phyloP scores from a whole-genome alignment of 1,140 invertebrate genomes.

The Neodiprion pinetum region DNA sequence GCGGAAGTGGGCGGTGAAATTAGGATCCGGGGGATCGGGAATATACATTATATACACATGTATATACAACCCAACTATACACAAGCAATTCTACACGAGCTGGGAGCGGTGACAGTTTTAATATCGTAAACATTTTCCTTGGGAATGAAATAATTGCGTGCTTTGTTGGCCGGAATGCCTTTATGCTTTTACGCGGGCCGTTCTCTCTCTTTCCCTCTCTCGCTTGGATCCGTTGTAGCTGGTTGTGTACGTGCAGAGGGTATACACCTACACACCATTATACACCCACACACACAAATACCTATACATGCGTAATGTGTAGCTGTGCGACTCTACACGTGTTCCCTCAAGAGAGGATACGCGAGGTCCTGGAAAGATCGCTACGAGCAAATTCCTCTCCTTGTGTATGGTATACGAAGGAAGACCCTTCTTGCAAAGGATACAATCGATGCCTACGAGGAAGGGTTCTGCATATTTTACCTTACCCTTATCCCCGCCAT shows the following conservation, averaged over 20 bases:
- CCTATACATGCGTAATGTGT: neutral
- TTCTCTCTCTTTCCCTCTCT: no score
- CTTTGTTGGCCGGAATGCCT: neutral
- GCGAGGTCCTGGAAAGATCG: neutral
- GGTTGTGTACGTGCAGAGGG: no score
- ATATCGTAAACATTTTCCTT: constrained; percentile 2
- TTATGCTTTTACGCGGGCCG: neutral
- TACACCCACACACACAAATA: neutral
- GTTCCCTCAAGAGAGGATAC: neutral
- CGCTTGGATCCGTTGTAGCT: no score
- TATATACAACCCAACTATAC: no score
- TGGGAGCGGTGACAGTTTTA: neutral
- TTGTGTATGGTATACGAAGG: neutral
- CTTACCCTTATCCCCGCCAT: neutral
- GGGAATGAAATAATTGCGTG: neutral
- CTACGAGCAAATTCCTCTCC: neutral
- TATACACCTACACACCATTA: no score
- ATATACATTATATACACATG: no score
- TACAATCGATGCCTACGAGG: neutral
- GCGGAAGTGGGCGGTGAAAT: no score
- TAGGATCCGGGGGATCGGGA: no score
- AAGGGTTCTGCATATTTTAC: constrained; percentile 3
- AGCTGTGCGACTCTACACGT: neutral
- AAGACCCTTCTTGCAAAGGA: neutral
- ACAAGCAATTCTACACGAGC: no score